phyloP scores from a whole-genome alignment of 64 coral and sea anemone genomes.

The Porites australiensis region DNA sequence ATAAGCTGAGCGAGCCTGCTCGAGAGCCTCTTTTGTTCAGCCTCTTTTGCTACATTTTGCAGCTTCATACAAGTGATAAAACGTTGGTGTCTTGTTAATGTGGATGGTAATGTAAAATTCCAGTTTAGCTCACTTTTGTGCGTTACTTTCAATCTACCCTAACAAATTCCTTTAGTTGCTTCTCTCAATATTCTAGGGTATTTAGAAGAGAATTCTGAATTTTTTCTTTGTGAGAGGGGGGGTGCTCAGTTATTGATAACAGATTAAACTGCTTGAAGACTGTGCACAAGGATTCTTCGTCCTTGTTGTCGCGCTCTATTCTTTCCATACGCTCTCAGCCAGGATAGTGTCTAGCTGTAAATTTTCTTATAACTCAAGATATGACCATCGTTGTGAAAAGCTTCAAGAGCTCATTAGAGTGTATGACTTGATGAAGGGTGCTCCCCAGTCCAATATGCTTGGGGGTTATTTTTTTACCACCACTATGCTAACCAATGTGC shows the following conservation, averaged over 20 bases:
- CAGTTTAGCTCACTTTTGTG: neutral
- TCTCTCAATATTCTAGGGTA: conserved; percentile 2
- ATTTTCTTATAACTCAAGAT: conserved; percentile 52
- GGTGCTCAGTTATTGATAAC: conserved; percentile 38
- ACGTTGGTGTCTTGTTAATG: conserved; percentile 62
- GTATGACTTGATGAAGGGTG: conserved; percentile 57
- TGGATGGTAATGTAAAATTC: conserved; percentile 59
- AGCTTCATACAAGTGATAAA: conserved; percentile 69
- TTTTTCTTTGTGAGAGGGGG: conserved; percentile 49
- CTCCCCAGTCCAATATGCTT: conserved; percentile 38
- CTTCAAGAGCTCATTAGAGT: conserved; percentile 43
- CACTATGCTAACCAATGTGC: too few species aligned
- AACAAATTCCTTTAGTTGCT: conserved; percentile 38
- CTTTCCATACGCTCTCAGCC: conserved; percentile 53
- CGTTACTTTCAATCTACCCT: neutral
- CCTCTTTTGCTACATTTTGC: conserved; percentile 50
- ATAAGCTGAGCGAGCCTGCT: conserved; percentile 50
- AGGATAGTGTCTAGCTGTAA: conserved; percentile 42
- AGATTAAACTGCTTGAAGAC: conserved; percentile 61
- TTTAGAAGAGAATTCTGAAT: conserved; percentile 46
- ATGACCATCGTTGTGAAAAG: conserved; percentile 52
- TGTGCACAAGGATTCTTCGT: conserved; percentile 54
- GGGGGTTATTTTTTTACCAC: too few species aligned
- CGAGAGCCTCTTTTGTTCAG: conserved; percentile 31
- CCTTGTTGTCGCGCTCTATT: conserved; percentile 42